Conservation (phyloP, 2,888 invertebrate species). For the Catocala nupta region DNA sequence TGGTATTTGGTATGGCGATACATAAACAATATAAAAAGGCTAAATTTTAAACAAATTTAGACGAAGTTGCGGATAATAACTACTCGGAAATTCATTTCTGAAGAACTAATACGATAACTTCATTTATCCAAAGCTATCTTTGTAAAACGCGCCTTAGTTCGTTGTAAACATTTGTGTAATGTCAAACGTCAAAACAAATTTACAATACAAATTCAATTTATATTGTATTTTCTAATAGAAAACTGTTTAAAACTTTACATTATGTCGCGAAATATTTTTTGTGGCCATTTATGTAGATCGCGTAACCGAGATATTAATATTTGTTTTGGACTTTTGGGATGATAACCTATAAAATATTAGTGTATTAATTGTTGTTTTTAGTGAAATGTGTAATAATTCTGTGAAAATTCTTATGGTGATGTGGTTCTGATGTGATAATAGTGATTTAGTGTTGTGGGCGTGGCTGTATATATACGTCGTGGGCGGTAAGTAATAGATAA, state of each 20-base stretch:
- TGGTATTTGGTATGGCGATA: too few relatives aligned
- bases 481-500: conserved; percentile 48
- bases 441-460: conserved; percentile 19
- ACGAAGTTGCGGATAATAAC: too few relatives aligned
- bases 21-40: too few relatives aligned
- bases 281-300: neutral
- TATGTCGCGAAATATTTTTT: neutral
- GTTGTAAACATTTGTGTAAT: conserved; percentile 57
- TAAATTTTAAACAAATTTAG: too few relatives aligned
- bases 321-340: conserved; percentile 15
- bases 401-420: conserved; percentile 19
- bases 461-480: conserved; percentile 10
- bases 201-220: conserved; percentile 16
- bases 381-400: conserved; percentile 22
- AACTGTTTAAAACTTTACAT: neutral
- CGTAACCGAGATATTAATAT: neutral
- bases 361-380: conserved; percentile 23
- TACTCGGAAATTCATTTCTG: too few relatives aligned
- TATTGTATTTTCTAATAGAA: conserved; percentile 20
- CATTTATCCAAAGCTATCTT: conserved; percentile 5
- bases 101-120: too few relatives aligned
- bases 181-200: conserved; percentile 56
- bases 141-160: conserved; percentile 17
- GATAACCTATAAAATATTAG: conserved; percentile 47
- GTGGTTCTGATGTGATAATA: conserved; percentile 16